Evolutionary conservation across 2,888 invertebrate species (phyloP).

Genomic region (Chrysolina americana): DNA sequence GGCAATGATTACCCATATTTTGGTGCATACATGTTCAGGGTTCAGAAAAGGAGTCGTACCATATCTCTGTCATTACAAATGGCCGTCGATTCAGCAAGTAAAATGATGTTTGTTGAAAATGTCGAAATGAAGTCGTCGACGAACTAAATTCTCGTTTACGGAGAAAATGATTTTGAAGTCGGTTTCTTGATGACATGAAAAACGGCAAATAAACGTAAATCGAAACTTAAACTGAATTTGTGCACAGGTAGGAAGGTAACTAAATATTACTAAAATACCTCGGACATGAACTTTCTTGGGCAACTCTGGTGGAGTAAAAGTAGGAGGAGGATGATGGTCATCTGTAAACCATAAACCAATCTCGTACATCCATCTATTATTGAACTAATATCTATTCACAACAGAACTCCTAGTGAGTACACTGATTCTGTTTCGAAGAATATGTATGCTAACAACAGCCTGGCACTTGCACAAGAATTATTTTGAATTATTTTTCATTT

Average conservation of each 20-base stretch:
- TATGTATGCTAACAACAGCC: slow-evolving; percentile 7
- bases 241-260: slow-evolving; percentile 42
- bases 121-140: not conserved
- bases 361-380: slow-evolving; percentile 71
- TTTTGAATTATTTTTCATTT: too few species aligned
- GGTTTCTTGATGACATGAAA: slow-evolving; percentile 11
- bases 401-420: not conserved
- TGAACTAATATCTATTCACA: not conserved
- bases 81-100: not conserved
- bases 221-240: slow-evolving; percentile 28
- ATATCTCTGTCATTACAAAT: not conserved
- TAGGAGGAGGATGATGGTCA: slow-evolving; percentile 97
- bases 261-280: slow-evolving; percentile 74
- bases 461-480: not conserved
- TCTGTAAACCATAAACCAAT: slow-evolving; percentile 88
- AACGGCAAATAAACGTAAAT: slow-evolving; percentile 23
- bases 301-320: slow-evolving; percentile 99
- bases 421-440: not conserved
- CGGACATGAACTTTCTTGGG: slow-evolving; percentile 98
- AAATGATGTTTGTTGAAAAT: not conserved
- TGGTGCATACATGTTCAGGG: not conserved
- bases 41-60: slow-evolving; percentile 15
- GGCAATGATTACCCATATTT: not conserved
- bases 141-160: too few species aligned
- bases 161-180: too few species aligned